A percentile compares a stretch with the other conserved stretches of the same genome.
Conservation (phyloP, 2,797 vertebrate species). For the Propithecus deckenii region DNA sequence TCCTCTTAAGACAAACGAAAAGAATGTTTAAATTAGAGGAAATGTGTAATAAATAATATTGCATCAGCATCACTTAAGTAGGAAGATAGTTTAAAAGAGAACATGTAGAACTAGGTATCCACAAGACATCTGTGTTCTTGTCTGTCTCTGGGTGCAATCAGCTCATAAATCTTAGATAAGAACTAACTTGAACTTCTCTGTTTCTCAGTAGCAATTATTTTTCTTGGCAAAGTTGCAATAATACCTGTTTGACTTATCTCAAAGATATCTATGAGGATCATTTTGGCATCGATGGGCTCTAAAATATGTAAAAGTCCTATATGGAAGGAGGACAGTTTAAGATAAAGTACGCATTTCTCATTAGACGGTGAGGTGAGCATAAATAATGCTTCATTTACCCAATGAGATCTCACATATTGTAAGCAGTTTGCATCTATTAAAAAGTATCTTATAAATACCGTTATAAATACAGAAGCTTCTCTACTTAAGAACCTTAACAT, state of each 20-base stretch:
- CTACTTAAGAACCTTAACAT: not conserved
- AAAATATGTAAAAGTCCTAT: not conserved
- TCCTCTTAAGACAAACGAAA: not conserved
- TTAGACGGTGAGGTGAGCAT: not conserved
- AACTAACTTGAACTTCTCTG: not conserved
- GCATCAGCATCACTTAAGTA: not conserved
- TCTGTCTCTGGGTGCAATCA: not conserved
- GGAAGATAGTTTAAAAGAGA: not conserved
- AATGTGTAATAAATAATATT: not conserved
- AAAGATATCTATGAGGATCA: not conserved
- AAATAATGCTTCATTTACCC: conserved; percentile 6
- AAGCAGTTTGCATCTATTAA: not conserved
- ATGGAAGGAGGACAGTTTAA: not conserved
- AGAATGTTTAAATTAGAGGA: not conserved
- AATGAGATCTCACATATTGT: not conserved
- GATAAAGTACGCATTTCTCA: not conserved
- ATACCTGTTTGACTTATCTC: not conserved
- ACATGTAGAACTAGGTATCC: not conserved
- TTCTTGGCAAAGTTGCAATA: not conserved
- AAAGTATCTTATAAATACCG: not conserved
- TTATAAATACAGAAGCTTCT: not conserved
- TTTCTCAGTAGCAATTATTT: not conserved
- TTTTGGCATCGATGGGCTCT: not conserved
- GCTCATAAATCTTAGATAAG: not conserved
- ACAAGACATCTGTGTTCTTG: not conserved